phyloP scores from a whole-genome alignment of 2,797 vertebrate genomes.

The Poecilia wingei region DNA sequence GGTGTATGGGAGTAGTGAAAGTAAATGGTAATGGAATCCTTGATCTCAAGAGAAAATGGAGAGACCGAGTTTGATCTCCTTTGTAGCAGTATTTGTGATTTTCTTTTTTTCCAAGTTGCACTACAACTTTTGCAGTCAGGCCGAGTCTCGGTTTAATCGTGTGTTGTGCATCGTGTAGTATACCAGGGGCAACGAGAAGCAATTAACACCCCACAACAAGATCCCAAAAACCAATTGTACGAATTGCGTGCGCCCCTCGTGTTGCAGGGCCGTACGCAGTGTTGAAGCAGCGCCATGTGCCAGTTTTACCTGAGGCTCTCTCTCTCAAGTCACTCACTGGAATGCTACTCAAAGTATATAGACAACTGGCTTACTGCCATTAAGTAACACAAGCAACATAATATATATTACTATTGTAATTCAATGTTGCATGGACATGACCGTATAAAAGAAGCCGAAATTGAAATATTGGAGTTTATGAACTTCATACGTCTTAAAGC shows the following conservation, averaged over 20 bases:
- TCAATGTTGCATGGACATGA: neutral
- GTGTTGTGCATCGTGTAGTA: neutral
- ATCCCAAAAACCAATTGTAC: neutral
- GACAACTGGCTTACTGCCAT: neutral
- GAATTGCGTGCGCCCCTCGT: no score
- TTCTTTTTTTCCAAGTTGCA: neutral
- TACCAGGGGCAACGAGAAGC: neutral
- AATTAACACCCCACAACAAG: neutral
- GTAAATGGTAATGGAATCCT: constrained; percentile 9
- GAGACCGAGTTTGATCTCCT: neutral
- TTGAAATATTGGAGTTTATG: neutral
- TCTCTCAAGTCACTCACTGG: neutral
- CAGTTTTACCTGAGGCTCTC: neutral
- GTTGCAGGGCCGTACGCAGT: neutral
- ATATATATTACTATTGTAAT: neutral
- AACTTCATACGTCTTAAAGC: neutral
- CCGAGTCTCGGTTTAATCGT: neutral
- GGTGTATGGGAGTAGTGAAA: constrained; percentile 22
- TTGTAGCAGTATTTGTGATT: neutral
- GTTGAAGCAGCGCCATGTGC: neutral
- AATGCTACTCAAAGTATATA: neutral
- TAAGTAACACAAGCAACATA: neutral
- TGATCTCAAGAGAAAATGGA: constrained; percentile 9
- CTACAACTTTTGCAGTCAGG: neutral
- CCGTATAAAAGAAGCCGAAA: neutral